Conservation (phyloP, 2,113 vertebrate species). For the Tetraodon nigroviridis region DNA sequence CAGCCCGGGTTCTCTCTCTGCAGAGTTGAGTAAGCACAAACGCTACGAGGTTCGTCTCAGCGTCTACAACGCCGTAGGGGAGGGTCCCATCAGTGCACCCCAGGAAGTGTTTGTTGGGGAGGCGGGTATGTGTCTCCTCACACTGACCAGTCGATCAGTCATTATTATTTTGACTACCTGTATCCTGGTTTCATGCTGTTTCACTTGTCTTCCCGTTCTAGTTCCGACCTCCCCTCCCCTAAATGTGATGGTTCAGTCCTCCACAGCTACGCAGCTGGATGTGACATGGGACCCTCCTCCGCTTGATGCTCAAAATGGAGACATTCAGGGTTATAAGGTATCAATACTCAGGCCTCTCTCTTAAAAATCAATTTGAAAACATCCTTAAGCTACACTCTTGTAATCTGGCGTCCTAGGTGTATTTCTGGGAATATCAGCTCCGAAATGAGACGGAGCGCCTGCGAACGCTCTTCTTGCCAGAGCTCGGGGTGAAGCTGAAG, state of each 20-base stretch:
- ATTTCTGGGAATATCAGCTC: conserved; percentile 90
- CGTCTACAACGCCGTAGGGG: conserved; percentile 90
- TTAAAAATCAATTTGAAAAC: conserved; percentile 8
- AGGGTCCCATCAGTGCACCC: conserved; percentile 87
- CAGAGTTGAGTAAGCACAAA: conserved; percentile 93
- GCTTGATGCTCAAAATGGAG: conserved; percentile 85
- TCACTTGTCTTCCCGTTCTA: conserved; percentile 39
- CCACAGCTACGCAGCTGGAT: conserved; percentile 91
- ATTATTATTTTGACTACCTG: conserved; percentile 3
- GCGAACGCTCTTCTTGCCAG: conserved; percentile 89
- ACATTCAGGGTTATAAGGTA: conserved; percentile 97
- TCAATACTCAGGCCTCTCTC: conserved; percentile 8
- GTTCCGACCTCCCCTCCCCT: conserved; percentile 87
- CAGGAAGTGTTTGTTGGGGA: conserved; percentile 97
- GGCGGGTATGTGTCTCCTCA: conserved; percentile 80
- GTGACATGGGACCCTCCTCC: conserved; percentile 92
- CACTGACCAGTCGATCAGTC: neutral
- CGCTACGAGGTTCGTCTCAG: conserved; percentile 96
- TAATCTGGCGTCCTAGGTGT: conserved; percentile 75
- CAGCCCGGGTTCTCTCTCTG: conserved; percentile 21
- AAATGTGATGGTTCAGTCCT: conserved; percentile 80
- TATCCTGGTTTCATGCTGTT: neutral
- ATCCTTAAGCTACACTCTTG: neutral
- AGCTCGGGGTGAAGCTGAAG: conserved; percentile 87
- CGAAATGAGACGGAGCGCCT: conserved; percentile 82